Conservation (phyloP, 1,140 invertebrate species). For the Pseudomyrmex flavicornis region DNA sequence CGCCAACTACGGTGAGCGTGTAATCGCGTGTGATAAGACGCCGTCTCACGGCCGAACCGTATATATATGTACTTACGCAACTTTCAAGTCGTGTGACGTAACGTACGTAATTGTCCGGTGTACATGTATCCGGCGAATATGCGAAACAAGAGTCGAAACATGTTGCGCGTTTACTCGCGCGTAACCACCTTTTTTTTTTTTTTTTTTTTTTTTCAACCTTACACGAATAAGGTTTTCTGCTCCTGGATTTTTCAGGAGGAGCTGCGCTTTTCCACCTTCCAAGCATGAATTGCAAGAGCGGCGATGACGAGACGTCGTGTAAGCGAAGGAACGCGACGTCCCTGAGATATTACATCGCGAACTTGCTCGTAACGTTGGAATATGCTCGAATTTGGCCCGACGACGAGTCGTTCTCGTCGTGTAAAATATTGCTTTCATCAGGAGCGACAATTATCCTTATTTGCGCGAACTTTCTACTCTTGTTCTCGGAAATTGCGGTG, state of each 20-base stretch:
- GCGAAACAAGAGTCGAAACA: constrained; percentile 77
- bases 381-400: constrained; percentile 32
- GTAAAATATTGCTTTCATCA: constrained; percentile 26
- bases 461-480: constrained; percentile 20
- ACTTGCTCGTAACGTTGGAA: not conserved
- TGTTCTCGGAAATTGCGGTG: constrained; percentile 58
- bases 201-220: not conserved
- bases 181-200: constrained; percentile 53
- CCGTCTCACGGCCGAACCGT: constrained; percentile 7
- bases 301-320: not conserved
- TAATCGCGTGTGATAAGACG: not conserved
- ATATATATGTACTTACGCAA: constrained; percentile 50
- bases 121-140: constrained; percentile 83
- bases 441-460: constrained; percentile 40
- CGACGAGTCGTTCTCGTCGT: constrained; percentile 27
- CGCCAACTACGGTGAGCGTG: not conserved
- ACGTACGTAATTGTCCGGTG: constrained; percentile 83
- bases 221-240: not conserved
- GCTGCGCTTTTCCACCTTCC: not conserved
- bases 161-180: constrained; percentile 56
- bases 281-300: not conserved
- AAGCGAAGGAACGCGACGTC: not conserved
- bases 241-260: constrained; percentile 15
- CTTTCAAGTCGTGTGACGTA: constrained; percentile 80
- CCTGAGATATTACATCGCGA: constrained; percentile 2